Base-by-base conservation (phyloP, 2,888 invertebrate genomes). In the Athalia circularis region DNA sequence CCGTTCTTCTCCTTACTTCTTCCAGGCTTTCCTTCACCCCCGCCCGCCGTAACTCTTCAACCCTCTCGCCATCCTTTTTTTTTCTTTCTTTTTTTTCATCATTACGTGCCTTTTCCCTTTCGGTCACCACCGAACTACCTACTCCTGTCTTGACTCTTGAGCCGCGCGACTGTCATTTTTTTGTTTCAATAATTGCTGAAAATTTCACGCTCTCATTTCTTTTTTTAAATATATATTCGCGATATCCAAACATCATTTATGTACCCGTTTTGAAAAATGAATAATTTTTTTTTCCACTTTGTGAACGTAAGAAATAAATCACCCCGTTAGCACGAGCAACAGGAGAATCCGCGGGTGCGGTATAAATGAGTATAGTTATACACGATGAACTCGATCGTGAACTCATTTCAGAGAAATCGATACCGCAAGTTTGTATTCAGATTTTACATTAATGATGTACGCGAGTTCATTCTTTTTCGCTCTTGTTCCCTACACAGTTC, bases 1-100 rank as follows among this genome's bases (percentile, higher is more conserved):
- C 79, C 79, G 77, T 72, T 78, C 48, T 74, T 50, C 68, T 29
- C 59, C 45, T 65, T 29, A 29, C 29, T 29, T 29, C 29, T 29
- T 29, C 29, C 29, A 29, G 29, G 29, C 54, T 74, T 62, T 45
- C n/a, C 65, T 52, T 67, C 78, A 15, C 52, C 79, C 65, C 52
- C 29, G 29, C n/a, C 72, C 75, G 43, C 62, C 57, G 75, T 65
- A 65, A 48, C 65, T 68, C 62, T 72, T 57, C 76, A 78, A 75
- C 79, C 77, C 80, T 54, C 79, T 74, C 48, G 29, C 67, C 74
- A 59, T 52, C 77, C 61, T 47, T 50, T 77, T 77, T 79, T 72
- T 72, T 70, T 65, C 62, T 79, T 77, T 65, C 80, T 78, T 67
- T 29, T 50, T 29, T 29, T 15, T 50, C 9, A 5, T 29, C 43